phyloP scores from a whole-genome alignment of 2,113 vertebrate species.

The Campylomormyrus numenius region DNA sequence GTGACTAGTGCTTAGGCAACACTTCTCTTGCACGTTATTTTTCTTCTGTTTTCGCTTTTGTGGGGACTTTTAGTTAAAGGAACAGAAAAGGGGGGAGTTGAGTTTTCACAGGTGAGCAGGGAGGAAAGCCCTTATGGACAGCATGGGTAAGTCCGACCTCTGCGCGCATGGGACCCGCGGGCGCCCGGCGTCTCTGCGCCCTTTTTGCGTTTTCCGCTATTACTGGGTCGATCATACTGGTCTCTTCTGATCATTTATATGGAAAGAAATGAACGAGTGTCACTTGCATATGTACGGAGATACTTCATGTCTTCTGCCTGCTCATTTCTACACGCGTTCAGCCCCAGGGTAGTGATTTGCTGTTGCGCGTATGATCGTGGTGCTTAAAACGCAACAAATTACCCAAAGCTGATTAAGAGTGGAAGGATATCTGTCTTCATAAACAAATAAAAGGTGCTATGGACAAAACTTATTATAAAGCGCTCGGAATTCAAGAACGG shows the following conservation, averaged over 20 bases:
- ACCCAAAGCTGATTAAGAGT: not conserved
- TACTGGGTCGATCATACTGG: not conserved
- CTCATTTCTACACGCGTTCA: not conserved
- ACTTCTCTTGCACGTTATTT: not conserved
- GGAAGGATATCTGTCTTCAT: not conserved
- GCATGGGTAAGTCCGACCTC: slow-evolving; percentile 2
- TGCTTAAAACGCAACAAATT: not conserved
- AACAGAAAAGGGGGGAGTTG: not conserved
- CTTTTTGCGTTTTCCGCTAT: not conserved
- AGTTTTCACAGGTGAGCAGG: not conserved
- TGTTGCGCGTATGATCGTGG: not conserved
- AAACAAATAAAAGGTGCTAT: not conserved
- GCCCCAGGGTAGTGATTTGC: not conserved
- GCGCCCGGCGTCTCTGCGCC: not conserved
- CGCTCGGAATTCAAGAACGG: not conserved
- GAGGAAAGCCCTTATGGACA: not conserved
- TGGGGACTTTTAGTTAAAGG: not conserved
- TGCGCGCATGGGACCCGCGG: not conserved
- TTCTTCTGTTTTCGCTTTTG: not conserved
- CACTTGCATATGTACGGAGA: not conserved
- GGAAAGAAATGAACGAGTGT: not conserved
- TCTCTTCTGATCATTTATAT: not conserved
- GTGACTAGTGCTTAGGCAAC: not conserved
- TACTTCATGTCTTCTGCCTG: not conserved
- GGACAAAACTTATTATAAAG: not conserved